These are phyloP conservation scores for Antigone vipio DNA, from an alignment of 2,113 vertebrate species.

Conservation along the genomic window DNA sequence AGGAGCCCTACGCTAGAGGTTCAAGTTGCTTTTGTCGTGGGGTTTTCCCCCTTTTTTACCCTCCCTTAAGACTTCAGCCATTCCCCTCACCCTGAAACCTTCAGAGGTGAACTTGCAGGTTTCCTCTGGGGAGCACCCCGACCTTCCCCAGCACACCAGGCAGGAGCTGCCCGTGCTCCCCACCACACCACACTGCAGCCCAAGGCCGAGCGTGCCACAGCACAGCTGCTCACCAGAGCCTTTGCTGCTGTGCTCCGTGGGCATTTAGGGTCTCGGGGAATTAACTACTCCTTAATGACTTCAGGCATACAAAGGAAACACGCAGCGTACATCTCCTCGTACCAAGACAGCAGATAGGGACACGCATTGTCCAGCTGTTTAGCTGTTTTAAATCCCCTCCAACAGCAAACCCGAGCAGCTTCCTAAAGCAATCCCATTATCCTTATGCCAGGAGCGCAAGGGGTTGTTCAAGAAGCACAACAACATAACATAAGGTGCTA, in stretches of 20 bases:
- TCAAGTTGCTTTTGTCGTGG: neutral
- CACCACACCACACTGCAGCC: rapidly evolving
- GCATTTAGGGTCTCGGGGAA: neutral
- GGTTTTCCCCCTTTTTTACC: neutral
- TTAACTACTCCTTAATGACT: neutral
- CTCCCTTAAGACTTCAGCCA: neutral
- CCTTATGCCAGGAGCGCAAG: neutral
- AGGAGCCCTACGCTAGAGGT: rapidly evolving
- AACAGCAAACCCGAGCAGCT: neutral
- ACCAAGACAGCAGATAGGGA: rapidly evolving
- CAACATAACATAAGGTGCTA: neutral
- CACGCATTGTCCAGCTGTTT: rapidly evolving
- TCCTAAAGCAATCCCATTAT: neutral
- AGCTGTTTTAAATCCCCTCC: neutral
- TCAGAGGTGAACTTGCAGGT: neutral
- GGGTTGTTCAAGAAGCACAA: neutral
- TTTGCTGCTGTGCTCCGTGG: neutral
- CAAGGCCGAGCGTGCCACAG: rapidly evolving
- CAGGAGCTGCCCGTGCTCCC: neutral
- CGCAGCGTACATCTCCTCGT: rapidly evolving
- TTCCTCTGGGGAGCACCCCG: neutral
- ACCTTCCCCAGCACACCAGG: rapidly evolving
- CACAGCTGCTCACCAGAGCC: neutral
- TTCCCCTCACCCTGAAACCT: neutral
- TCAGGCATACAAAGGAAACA: neutral